Evolutionary conservation across 2,888 invertebrate genomes (phyloP), one percentile per base, ranked within the genome.

Genomic region (Caenorhabditis plicata): DNA sequence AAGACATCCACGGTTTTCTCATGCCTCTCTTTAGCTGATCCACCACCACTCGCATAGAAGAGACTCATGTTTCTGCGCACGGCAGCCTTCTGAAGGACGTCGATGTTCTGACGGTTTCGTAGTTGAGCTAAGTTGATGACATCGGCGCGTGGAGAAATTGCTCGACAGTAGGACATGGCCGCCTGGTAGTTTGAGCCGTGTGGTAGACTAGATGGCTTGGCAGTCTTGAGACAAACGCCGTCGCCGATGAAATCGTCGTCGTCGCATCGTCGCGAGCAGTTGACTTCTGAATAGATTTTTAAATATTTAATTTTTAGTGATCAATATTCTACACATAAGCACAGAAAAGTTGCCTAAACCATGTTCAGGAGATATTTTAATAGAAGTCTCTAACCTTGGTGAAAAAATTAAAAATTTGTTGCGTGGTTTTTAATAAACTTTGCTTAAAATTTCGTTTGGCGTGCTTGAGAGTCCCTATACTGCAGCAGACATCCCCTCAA

Each of bases 41-140:
- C 60, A n/a, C 54, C 60, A 19, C 54, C 60, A 26, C 54, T 60
- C 19, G 50, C 60, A 25, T 47, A 60, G 29, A 35, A 54, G 36
- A 23, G 47, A 17, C 27, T 41, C 7, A 38, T 38, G 13, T 23
- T 23, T 17, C 29, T 20, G 3, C 39, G n/a, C n/a, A 23, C n/a
- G n/a, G n/a, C 17, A 4, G 27, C 8, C 9, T 32, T 43, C 25
- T n/a, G n/a, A n/a, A 58, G 20, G 3, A 41, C 1, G 3, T 41
- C 38, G 23, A 58, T 35, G 36, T 58, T 53, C 17, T 44, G 32
- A 1, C 39, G 38, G 41, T 44, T 39, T 19, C 58, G 33, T 17
- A 58, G 23, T 26, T 58, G 43, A 19, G 52, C 58, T 15, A 58
- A 26, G 4, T 40, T 40, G 9, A 53, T 36, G 26, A 58, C 13